A percentile compares a stretch with the other conserved stretches of the same genome.
These are phyloP conservation scores for Emesis russula DNA, from an alignment of 2,888 invertebrate genomes.

Conservation along the genomic window DNA sequence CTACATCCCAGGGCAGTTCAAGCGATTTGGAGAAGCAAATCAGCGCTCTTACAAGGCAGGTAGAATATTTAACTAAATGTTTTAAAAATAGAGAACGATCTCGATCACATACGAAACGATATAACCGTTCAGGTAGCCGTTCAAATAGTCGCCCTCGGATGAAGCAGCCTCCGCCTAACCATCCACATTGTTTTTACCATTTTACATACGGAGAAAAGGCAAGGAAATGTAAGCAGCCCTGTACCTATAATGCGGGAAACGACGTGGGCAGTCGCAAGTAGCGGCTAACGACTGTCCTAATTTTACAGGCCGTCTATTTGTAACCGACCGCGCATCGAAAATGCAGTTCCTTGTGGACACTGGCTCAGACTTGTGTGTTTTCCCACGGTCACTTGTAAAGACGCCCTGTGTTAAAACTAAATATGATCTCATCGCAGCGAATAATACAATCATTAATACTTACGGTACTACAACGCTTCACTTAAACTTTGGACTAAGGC, in stretches of 20 bases:
- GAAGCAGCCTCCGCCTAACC: background rate
- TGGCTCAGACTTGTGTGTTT: background rate
- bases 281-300: background rate
- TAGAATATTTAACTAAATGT: too few relatives aligned
- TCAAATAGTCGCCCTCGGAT: background rate
- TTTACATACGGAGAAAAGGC: background rate
- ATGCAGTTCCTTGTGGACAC: background rate
- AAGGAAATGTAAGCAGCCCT: background rate
- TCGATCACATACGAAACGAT: too few relatives aligned
- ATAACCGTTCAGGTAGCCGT: too few relatives aligned
- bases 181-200: background rate
- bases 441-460: background rate
- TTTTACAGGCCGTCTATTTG: background rate
- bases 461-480: background rate
- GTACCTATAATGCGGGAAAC: background rate
- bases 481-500: background rate
- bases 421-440: background rate
- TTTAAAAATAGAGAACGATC: too few relatives aligned
- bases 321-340: background rate
- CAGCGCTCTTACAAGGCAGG: too few relatives aligned
- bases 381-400: background rate
- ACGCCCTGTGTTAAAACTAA: background rate
- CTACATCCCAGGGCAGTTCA: too few relatives aligned
- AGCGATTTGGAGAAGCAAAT: too few relatives aligned
- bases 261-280: background rate